Percentiles rank a stretch among this genome's conserved stretches.
Conservation (phyloP, 2,113 vertebrate genomes). For the Mesitornis unicolor region DNA sequence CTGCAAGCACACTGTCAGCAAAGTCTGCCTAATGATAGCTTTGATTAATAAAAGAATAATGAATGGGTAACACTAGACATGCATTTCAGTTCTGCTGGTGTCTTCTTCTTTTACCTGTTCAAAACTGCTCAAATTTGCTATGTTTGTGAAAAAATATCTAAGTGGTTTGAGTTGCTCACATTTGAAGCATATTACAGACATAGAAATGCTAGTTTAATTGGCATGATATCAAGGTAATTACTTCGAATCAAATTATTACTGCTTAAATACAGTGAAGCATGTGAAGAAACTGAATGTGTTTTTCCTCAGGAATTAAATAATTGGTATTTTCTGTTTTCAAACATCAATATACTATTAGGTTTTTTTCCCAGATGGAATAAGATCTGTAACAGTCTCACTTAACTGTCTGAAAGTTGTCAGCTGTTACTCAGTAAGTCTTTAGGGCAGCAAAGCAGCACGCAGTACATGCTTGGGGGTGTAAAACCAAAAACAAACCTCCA, state of each 20-base stretch:
- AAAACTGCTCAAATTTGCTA: neutral
- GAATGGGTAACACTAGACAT: neutral
- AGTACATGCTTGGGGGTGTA: neutral
- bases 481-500: neutral
- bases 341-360: neutral
- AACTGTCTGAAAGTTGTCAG: neutral
- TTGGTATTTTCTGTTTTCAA: neutral
- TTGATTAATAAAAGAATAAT: neutral
- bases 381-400: neutral
- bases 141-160: neutral
- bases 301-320: neutral
- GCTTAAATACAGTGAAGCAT: neutral
- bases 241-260: neutral
- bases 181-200: neutral
- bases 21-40: neutral
- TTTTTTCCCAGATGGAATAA: neutral
- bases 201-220: neutral
- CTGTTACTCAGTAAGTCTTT: neutral
- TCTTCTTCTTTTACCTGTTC: neutral
- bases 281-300: neutral
- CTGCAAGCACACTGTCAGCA: neutral
- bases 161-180: neutral
- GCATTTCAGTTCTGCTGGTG: neutral
- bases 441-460: neutral
- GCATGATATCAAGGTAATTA: neutral